These are phyloP conservation scores for Phaethornis superciliosus DNA, from an alignment of 2,113 vertebrate genomes.

Conservation along the genomic window DNA sequence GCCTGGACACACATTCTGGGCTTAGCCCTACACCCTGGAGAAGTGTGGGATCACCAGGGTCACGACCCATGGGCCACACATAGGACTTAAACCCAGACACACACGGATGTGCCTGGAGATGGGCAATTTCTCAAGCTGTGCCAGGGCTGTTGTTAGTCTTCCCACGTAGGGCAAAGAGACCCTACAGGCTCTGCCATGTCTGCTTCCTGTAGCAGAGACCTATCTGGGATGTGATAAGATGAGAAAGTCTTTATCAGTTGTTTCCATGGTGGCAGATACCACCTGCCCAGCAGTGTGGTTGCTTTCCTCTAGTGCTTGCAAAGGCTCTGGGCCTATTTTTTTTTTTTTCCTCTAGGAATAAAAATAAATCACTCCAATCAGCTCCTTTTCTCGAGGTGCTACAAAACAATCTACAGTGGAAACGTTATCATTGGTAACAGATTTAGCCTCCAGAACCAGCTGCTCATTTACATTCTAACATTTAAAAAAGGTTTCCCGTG, in stretches of 20 bases:
- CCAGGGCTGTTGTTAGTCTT: neutral
- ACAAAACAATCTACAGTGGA: slow-evolving; percentile 8
- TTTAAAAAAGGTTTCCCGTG: neutral
- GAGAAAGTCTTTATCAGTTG: slow-evolving; percentile 3
- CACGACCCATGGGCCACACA: neutral
- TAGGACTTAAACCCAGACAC: too few relatives aligned
- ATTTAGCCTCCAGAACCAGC: slow-evolving; percentile 11
- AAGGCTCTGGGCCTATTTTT: neutral
- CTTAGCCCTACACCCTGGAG: neutral
- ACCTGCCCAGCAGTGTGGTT: rapidly evolving
- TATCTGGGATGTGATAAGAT: neutral
- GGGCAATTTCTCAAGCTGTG: neutral
- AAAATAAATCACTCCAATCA: slow-evolving; percentile 45
- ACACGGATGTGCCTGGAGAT: neutral
- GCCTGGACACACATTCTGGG: neutral
- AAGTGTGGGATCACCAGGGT: neutral
- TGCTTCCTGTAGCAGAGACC: neutral
- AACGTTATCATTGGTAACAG: slow-evolving; percentile 46
- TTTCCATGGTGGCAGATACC: neutral
- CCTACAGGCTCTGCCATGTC: neutral
- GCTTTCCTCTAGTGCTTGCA: neutral
- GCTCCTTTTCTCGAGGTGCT: slow-evolving; percentile 19
- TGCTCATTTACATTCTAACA: slow-evolving; percentile 27
- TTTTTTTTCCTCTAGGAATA: neutral
- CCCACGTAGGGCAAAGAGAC: neutral